Base-by-base conservation (phyloP, 2,113 vertebrate genomes). In the Mormyrus iriodes region DNA sequence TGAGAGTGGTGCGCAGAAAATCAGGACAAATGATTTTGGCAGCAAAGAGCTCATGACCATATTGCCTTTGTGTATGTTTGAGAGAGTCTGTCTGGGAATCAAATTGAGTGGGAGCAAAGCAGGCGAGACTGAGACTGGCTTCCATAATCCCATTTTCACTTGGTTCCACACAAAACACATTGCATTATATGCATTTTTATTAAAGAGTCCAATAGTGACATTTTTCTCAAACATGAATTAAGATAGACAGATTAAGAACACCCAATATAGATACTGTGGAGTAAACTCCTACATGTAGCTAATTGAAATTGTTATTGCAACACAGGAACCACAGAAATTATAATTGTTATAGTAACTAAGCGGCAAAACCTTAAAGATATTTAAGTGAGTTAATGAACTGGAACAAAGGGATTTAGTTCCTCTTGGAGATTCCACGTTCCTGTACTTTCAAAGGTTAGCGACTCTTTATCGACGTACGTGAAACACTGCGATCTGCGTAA, bases 61-160 rank as follows among this genome's bases (percentile, higher is more conserved):
- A 83, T 53, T 53, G 44, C 61, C 65, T 73, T 24, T 53, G 48
- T 52, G 65, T 88, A 35, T 52, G 86, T 27, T 39, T 79, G 69
- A 51, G 46, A 51, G 88, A 27, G 46, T 88, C 44, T 88, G 48
- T 53, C 65, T 79, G 65, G 9, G n/a, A 49, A 35, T 42, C 19
- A 58, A 19, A 83, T 46, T 8, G 31, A 82, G 48, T 24, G 48
- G 48, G 13, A 19, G 27, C 21, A 42, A 12, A 82, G 31, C 92
- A 93, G 90, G 89, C 89, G 91, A 92, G 91, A 86, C 90, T 88
- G 91, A 88, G 91, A 92, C 87, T 27, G 7, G 87, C 44, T 31
- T 49, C 87, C 65, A 21, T 69, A 88, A 49, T 79, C 46, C 46
- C 13, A 49, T 73, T 73, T 39, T 69, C 42, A 88, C 39, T 42